Evolutionary conservation across 2,113 vertebrate species (phyloP), one percentile per base, ranked within the genome.

Genomic region (Notiomystis cincta): DNA sequence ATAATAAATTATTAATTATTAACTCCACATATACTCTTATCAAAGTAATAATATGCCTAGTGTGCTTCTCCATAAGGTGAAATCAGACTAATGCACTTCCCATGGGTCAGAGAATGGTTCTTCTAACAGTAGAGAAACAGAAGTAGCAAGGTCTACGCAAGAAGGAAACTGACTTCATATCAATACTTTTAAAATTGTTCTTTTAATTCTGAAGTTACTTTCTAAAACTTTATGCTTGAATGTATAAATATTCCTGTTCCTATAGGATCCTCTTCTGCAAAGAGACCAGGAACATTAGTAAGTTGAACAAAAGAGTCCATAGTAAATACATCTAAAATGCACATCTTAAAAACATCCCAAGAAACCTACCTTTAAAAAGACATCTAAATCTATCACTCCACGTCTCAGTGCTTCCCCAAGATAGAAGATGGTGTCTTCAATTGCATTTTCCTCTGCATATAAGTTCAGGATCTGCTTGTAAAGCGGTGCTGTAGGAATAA

Each of bases 401-500:
- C 99, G 98, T 87, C 99, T 98, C 70, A 99, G 88, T 19, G 99
- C 99, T 98, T 99, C 99, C 88, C 99, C 99, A 93, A 99, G 98
- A 95, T 99, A 99, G 97, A 99, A 99, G 93, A 99, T 99, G 66
- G 99, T 99, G 97, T 99, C 99, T 97, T 99, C 99, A 89, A 99
- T 99, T 75, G 99, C 99, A 66, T 99, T 99, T 97, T 99, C 99
- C 90, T 99, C 99, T 51, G 99, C 99, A 45, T 99, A 99, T 54
- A 99, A 98, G 97, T 99, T 99, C 76, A 99, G 97, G 94, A 99
- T 99, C 98, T 99, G 99, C 97, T 99, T 99, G 98, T 99, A 99
- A 33, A 99, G 98, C 0, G 99, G 99, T 35, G 99, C 99, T 3
- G 99, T 99, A 53, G 99, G 99, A 87, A 99, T 99, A 89, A 99